These are phyloP conservation scores for Pyrocephalus nanus DNA, from an alignment of 2,797 vertebrate species.

Conservation along the genomic window DNA sequence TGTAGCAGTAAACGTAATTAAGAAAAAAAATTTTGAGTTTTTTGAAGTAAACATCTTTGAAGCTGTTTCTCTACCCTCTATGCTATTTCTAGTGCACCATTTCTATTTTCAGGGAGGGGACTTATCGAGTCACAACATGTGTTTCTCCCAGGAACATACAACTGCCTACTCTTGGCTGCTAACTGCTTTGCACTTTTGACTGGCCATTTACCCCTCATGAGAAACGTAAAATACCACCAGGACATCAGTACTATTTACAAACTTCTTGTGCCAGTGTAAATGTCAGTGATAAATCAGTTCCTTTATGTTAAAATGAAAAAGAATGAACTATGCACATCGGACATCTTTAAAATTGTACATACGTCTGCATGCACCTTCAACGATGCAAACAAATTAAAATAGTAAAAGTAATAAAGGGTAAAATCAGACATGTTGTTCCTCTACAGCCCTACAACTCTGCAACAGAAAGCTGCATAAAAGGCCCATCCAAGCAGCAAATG, in stretches of 20 bases:
- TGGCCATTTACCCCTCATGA: not conserved
- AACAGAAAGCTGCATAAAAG: constrained; percentile 42
- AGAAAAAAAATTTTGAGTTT: not conserved
- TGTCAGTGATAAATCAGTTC: not conserved
- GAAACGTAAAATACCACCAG: not conserved
- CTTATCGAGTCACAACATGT: not conserved
- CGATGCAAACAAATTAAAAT: not conserved
- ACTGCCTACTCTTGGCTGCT: not conserved
- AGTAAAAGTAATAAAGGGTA: not conserved
- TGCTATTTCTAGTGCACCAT: not conserved
- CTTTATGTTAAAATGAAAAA: not conserved
- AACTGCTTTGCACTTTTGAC: not conserved
- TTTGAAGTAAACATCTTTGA: not conserved
- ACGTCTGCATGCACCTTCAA: not conserved
- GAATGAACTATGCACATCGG: not conserved
- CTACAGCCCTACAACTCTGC: not conserved
- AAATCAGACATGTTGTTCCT: not conserved
- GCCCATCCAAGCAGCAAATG: constrained; percentile 41
- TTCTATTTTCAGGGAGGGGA: not conserved
- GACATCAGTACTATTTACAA: not conserved
- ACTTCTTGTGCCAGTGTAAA: rapidly evolving
- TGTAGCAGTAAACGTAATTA: not conserved
- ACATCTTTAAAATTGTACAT: not conserved
- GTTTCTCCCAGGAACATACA: not conserved
- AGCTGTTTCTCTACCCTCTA: not conserved